phyloP scores from a whole-genome alignment of 2,113 vertebrate genomes.

The Catharus fuscescens region DNA sequence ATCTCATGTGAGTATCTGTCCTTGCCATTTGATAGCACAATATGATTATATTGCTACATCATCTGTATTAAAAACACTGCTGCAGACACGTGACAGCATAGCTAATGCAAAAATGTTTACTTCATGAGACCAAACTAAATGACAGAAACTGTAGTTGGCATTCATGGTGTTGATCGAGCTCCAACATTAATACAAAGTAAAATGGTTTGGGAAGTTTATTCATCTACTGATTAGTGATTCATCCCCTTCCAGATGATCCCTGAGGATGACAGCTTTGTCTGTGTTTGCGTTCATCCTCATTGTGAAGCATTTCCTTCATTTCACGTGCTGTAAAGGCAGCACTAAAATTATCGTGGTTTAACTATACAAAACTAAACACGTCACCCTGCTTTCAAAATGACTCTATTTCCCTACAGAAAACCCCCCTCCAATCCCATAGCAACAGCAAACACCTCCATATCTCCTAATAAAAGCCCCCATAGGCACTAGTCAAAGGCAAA shows the following conservation, averaged over 20 bases:
- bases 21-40: not conserved
- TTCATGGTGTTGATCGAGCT: slow-evolving; percentile 33
- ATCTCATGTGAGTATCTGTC: not conserved
- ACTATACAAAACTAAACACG: not conserved
- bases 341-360: not conserved
- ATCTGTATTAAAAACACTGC: not conserved
- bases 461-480: not conserved
- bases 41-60: not conserved
- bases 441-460: not conserved
- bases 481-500: not conserved
- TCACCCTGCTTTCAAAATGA: not conserved
- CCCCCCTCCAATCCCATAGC: not conserved
- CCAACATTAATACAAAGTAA: slow-evolving; percentile 3
- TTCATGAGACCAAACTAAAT: not conserved
- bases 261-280: not conserved
- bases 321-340: not conserved
- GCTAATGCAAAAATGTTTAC: not conserved
- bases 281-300: not conserved
- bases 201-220: slow-evolving; percentile 30
- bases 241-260: slow-evolving; percentile 6
- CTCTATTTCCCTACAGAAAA: not conserved
- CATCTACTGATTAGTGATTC: slow-evolving; percentile 9
- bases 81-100: not conserved
- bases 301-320: not conserved
- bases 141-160: slow-evolving; percentile 9